Evolutionary conservation across 2,113 vertebrate genomes (phyloP).

Genomic region (Coregonus clupeaformis): DNA sequence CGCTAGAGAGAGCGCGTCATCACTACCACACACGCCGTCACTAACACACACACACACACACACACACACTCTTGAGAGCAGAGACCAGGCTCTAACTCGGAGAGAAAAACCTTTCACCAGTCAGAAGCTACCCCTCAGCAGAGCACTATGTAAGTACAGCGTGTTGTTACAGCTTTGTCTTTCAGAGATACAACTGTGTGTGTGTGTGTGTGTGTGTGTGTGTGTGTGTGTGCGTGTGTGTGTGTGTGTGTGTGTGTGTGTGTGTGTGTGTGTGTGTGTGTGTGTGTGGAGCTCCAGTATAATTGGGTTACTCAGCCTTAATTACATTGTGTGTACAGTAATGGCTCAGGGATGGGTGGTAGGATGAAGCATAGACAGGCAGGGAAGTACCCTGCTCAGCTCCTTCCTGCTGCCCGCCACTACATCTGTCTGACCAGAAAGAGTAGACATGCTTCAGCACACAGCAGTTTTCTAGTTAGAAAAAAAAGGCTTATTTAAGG

Average conservation of each 20-base stretch:
- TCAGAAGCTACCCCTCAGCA: background rate
- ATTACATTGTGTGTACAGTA: conserved; percentile 58
- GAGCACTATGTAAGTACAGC: conserved; percentile 63
- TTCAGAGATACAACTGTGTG: background rate
- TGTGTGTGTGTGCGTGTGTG: too few relatives aligned
- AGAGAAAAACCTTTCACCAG: background rate
- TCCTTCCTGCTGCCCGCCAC: background rate
- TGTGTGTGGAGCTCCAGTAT: conserved; percentile 32
- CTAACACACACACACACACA: conserved; percentile 3
- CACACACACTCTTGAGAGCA: too few relatives aligned
- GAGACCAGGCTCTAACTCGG: background rate
- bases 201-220: conserved; percentile 10
- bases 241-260: too few relatives aligned
- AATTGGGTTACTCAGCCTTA: conserved; percentile 67
- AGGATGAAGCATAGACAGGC: conserved; percentile 8
- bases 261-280: too few relatives aligned
- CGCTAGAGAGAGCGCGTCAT: conserved; percentile 12
- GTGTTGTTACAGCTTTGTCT: background rate
- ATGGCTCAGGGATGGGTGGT: conserved; percentile 29
- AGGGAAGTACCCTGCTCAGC: background rate
- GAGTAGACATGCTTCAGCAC: conserved; percentile 1
- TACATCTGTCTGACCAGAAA: background rate
- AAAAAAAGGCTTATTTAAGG: background rate
- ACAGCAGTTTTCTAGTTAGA: background rate
- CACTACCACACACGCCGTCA: conserved; percentile 2